These are phyloP conservation scores for Gila orcuttii DNA, from an alignment of 2,113 vertebrate genomes.

Conservation along the genomic window DNA sequence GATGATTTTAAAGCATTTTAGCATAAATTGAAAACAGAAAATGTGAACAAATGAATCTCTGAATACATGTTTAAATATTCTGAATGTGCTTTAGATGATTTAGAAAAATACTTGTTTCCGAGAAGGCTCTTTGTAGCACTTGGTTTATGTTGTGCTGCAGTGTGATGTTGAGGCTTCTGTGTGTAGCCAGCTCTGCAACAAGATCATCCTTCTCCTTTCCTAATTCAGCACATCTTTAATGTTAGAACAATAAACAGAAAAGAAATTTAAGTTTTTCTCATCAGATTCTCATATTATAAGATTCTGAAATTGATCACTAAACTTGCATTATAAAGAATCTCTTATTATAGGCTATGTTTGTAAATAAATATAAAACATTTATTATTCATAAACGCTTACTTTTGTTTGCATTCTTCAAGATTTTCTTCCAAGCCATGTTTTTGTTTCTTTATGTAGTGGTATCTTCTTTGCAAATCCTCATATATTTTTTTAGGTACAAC, in stretches of 20 bases:
- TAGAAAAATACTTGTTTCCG: not conserved
- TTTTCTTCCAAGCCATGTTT: not conserved
- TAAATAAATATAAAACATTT: not conserved
- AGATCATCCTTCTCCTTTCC: not conserved
- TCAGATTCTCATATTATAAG: not conserved
- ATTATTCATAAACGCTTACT: constrained; percentile 9
- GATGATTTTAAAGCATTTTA: no score
- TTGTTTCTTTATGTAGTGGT: not conserved
- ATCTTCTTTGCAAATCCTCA: not conserved
- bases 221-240: not conserved
- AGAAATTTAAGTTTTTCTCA: not conserved
- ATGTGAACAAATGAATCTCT: no score
- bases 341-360: not conserved
- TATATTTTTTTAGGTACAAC: not conserved
- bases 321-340: not conserved
- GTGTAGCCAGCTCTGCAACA: not conserved
- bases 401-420: not conserved
- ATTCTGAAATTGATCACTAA: not conserved
- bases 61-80: not conserved
- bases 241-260: not conserved
- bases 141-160: not conserved
- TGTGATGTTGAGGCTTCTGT: constrained; percentile 1
- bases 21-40: no score
- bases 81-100: no score
- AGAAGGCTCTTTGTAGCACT: constrained; percentile 7